These are phyloP conservation scores for Lepidurus packardi DNA, from an alignment of 1,140 invertebrate species.

Conservation along the genomic window DNA sequence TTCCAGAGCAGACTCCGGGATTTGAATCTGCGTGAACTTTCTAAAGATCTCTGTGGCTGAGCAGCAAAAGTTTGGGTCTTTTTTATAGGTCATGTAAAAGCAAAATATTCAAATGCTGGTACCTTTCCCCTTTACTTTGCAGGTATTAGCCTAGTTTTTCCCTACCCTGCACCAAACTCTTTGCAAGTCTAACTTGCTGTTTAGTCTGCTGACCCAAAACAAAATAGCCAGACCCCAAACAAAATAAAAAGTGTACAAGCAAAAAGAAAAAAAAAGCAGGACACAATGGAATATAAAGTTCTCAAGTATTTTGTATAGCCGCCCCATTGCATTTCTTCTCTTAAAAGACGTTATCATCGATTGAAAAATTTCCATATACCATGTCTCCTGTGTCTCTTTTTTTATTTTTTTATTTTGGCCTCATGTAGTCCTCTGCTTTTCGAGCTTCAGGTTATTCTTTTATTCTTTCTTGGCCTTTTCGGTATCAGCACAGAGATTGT, in stretches of 20 bases:
- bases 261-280: not conserved
- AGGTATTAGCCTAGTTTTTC: no score
- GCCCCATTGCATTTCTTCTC: not conserved
- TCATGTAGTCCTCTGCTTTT: not conserved
- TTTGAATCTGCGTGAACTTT: not conserved
- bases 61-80: no score
- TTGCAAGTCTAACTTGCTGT: no score
- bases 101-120: no score
- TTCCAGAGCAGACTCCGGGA: not conserved
- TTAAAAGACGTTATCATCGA: slow-evolving; percentile 19
- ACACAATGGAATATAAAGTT: not conserved
- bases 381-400: not conserved
- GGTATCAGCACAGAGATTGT: not conserved
- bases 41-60: no score
- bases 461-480: not conserved
- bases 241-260: not conserved
- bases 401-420: not conserved
- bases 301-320: not conserved
- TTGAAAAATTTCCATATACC: slow-evolving; percentile 12
- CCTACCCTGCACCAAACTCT: no score
- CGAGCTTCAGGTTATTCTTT: not conserved
- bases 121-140: no score
- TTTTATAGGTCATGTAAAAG: no score
- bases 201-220: no score
- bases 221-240: not conserved